Base-by-base conservation (phyloP, 2,888 invertebrate genomes). In the Cryptocephalus primarius region DNA sequence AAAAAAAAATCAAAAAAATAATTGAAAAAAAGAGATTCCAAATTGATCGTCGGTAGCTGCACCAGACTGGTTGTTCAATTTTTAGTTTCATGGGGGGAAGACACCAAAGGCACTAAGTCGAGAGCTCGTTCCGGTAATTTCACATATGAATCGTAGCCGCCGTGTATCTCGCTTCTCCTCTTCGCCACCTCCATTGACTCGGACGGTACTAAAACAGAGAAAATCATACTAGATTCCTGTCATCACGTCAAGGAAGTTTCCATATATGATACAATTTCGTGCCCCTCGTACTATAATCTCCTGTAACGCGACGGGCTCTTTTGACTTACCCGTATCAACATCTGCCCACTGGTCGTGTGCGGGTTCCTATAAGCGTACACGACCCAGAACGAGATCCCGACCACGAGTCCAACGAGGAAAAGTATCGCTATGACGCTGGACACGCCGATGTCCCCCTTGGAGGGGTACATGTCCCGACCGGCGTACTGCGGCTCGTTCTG, bases 311-410 rank as follows among this genome's bases (percentile, higher is more conserved):
- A n/a, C n/a, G n/a, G n/a, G n/a, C n/a, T n/a, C n/a, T n/a, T n/a
- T n/a, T n/a, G 38, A 67, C 76, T 75, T 72, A 95, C 95, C 83
- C 90, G 88, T 64, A 99, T 97, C 45, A 99, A 80, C 63, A 96
- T 80, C 71, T 96, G 94, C 51, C 99, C 99, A 57, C 94, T 93
- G 43, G 88, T 80, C 8, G 93, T 89, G 65, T 94, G 94, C 1
- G 97, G 97, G 74, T 95, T 91, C 65, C 88, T 84, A 74, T 96
- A 99, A 4, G 96, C 97, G 69, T 97, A 97, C 12, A 86, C 72
- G 12, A 85, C 71, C 96, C 96, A 97, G 8, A 82, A 78, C 31
- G 76, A 79, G n/a, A 83, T 61, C 32, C 79, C 78, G 45, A 79
- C 73, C 9, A 88, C 68, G 40, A 90, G 67, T 1, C 82, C 77